Evolutionary conservation across 2,113 vertebrate species (phyloP), one percentile per base, ranked within the genome.

Genomic region (Phrynosoma blainvillii): DNA sequence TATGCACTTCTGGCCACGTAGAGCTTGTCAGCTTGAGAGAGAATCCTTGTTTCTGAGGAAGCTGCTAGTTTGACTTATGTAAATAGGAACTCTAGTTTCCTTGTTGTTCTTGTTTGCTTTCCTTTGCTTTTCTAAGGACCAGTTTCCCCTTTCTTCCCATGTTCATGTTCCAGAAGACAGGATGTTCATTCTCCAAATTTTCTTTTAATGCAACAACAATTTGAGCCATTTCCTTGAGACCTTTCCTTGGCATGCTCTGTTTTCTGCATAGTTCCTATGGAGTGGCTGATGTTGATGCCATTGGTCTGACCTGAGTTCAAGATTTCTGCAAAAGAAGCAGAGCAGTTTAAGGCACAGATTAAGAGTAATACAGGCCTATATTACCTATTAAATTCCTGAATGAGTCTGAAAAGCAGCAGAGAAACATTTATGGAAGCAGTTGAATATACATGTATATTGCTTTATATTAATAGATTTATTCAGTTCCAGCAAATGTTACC

Each of bases 121-220:
- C 42, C 20, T 85, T 86, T 86, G 88, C 79, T 8, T 16, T 66
- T 89, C 88, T 65, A 77, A 80, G 79, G 87, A 0, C 81, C 68
- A 76, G 56, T 47, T 83, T 89, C 80, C 79, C 36, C 79, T 84
- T 36, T 91, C 87, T 87, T 42, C 5, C 47, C n/a, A 42, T 18
- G 84, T 91, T 93, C 88, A 87, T 93, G 91, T 94, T 92, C 83
- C 85, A 78, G 84, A 87, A 25, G 9, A 86, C 91, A 94, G 93
- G 90, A 93, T 92, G 83, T 94, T 94, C 0, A 0, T 93, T 79
- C 59, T 93, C 74, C 70, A 0, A 68, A 1, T 82, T 62, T 80
- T 82, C 89, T 90, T n/a, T 47, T 1, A 36, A 68, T 71, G n/a
- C 23, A 87, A 68, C 74, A 77, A 65, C 84, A 90, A 70, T 0